phyloP scores from a whole-genome alignment of 2,113 vertebrate genomes.

The Oreocharis arfaki region DNA sequence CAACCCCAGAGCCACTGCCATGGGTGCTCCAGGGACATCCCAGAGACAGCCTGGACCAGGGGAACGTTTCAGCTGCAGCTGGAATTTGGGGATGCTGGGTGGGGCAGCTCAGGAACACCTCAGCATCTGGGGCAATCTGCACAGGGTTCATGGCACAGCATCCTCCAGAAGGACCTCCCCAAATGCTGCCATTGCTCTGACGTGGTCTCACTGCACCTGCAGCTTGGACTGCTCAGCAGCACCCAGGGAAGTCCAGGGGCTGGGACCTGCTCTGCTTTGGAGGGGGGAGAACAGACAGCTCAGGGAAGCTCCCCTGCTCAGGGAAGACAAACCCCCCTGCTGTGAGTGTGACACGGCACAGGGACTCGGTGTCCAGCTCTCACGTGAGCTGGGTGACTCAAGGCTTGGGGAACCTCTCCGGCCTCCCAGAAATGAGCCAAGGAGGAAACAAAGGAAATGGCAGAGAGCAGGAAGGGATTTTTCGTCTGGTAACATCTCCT shows the following conservation, averaged over 20 bases:
- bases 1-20: neutral
- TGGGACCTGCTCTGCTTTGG: neutral
- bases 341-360: neutral
- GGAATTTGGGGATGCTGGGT: neutral
- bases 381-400: neutral
- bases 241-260: neutral
- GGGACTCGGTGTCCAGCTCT: neutral
- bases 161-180: neutral
- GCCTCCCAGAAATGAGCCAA: neutral
- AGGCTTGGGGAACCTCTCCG: neutral
- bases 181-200: neutral
- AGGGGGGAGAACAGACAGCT: neutral
- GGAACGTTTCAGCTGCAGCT: neutral
- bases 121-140: neutral
- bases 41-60: neutral
- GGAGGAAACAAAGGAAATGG: neutral
- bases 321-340: neutral
- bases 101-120: neutral
- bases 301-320: neutral
- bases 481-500: neutral
- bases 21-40: neutral
- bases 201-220: accelerated
- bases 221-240: neutral
- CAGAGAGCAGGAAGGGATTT: neutral
- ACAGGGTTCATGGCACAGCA: neutral